Base-by-base conservation (phyloP, 2,888 invertebrate species). In the Dione juno region DNA sequence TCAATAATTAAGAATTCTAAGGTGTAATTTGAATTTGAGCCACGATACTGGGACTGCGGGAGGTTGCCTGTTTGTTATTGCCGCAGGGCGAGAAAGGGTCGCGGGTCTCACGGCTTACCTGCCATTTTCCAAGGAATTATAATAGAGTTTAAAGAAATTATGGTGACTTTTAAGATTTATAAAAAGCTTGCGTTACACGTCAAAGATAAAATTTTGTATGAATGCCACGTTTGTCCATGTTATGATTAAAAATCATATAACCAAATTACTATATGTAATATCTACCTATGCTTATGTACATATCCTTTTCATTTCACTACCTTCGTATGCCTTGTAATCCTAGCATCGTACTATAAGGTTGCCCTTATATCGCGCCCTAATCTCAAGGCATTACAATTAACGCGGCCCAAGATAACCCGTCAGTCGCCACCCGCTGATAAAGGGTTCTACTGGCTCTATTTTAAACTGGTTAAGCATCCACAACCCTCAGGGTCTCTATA, bases 1-100 rank as follows among this genome's bases (percentile, higher is more conserved):
- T 92, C 92, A 93, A 93, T 93, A 93, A 93, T 93, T 93, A 93
- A 92, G 93, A 93, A 92, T 92, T 92, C 89, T 91, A 90, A 93
- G 93, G 92, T 92, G 92, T 90, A 91, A 92, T 92, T 93, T 93
- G 92, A 92, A 93, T 93, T 92, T 90, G 82, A 87, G 86, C 87
- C 83, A 82, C 85, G 85, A 84, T 84, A 86, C 84, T 83, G 82
- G 87, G 87, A 84, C 87, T 84, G 84, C 87, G 87, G 89, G 88
- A 85, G 86, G 84, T 88, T 89, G 92, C 89, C 90, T 92, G 92
- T 91, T 90, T 91, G 87, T 93, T 92, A 92, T 92, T 87, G 89
- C 92, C 75, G 80, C 81, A 80, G 86, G 86, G 84, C 82, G 84
- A 80, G 84, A 89, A 91, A 89, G 91, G 91, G 91, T 90, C 92